Evolutionary conservation across 2,888 invertebrate genomes (phyloP).

Genomic region (Anoncus sp.): DNA sequence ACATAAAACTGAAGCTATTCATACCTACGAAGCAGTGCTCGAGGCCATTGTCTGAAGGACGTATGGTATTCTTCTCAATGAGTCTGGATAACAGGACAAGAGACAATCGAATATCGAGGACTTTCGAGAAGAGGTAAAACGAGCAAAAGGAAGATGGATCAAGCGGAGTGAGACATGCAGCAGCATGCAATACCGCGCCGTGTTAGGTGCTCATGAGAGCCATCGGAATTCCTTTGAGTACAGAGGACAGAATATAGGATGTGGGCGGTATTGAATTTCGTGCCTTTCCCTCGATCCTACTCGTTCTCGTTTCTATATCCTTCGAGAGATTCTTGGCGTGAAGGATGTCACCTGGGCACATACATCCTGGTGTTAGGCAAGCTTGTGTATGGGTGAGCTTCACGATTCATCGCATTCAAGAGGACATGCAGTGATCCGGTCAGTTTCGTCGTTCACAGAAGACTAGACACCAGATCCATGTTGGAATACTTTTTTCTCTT

Average conservation of each 20-base stretch:
- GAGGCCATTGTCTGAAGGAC: not conserved
- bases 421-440: slow-evolving; percentile 26
- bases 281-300: slow-evolving; percentile 55
- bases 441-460: slow-evolving; percentile 7
- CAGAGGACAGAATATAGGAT: slow-evolving; percentile 64
- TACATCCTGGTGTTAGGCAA: slow-evolving; percentile 25
- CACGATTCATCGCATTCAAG: not conserved
- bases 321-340: slow-evolving; percentile 51
- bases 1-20: no score
- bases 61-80: not conserved
- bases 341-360: slow-evolving; percentile 50
- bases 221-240: slow-evolving; percentile 51
- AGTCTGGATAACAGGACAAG: slow-evolving; percentile 28
- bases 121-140: slow-evolving; percentile 15
- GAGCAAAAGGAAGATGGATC: slow-evolving; percentile 8
- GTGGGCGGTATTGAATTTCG: slow-evolving; percentile 71
- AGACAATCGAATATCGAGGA: no score
- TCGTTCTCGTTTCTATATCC: slow-evolving; percentile 38
- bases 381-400: slow-evolving; percentile 9
- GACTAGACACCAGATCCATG: slow-evolving; percentile 5
- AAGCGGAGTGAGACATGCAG: slow-evolving; percentile 14
- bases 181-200: slow-evolving; percentile 19
- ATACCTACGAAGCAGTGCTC: not conserved
- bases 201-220: slow-evolving; percentile 56
- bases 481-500: slow-evolving; percentile 9